phyloP scores from a whole-genome alignment of 2,888 invertebrate species.

The Hypselothyrea guttata region DNA sequence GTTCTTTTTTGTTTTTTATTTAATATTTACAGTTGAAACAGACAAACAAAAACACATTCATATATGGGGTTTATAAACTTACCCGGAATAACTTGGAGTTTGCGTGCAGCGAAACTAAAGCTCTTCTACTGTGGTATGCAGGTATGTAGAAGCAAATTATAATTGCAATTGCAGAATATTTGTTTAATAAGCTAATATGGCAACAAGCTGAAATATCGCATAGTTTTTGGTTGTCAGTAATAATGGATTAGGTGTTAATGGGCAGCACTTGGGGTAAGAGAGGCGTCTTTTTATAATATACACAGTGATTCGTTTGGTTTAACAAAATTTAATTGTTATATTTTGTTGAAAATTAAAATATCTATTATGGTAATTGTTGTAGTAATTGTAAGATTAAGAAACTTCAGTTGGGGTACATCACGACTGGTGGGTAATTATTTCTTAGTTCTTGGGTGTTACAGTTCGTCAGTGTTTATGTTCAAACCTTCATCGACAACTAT shows the following conservation, averaged over 20 bases:
- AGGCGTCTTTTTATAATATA: slow-evolving; percentile 72
- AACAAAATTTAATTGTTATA: slow-evolving; percentile 70
- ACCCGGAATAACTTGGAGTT: slow-evolving; percentile 24
- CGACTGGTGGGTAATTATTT: slow-evolving; percentile 30
- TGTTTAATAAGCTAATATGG: slow-evolving; percentile 58
- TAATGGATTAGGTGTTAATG: slow-evolving; percentile 59
- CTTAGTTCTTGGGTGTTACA: slow-evolving; percentile 67
- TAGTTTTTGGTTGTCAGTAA: slow-evolving; percentile 30
- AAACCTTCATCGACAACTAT: slow-evolving; percentile 82
- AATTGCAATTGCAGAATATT: slow-evolving; percentile 23
- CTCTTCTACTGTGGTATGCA: slow-evolving; percentile 47
- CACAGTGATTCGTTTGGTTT: slow-evolving; percentile 67
- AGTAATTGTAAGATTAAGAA: slow-evolving; percentile 38
- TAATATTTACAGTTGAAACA: slow-evolving; percentile 40
- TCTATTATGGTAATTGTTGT: slow-evolving; percentile 59
- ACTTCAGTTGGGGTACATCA: slow-evolving; percentile 32
- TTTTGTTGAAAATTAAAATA: slow-evolving; percentile 64
- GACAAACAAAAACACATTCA: slow-evolving; percentile 48
- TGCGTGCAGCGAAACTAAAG: slow-evolving; percentile 35
- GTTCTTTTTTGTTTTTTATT: slow-evolving; percentile 5
- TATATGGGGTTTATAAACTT: slow-evolving; percentile 31
- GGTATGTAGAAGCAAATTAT: slow-evolving; percentile 53
- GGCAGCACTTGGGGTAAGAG: slow-evolving; percentile 27
- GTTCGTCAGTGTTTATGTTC: slow-evolving; percentile 79
- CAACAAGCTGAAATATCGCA: slow-evolving; percentile 51